Base-by-base conservation (phyloP, 2,888 invertebrate genomes). In the Danaus chrysippus region DNA sequence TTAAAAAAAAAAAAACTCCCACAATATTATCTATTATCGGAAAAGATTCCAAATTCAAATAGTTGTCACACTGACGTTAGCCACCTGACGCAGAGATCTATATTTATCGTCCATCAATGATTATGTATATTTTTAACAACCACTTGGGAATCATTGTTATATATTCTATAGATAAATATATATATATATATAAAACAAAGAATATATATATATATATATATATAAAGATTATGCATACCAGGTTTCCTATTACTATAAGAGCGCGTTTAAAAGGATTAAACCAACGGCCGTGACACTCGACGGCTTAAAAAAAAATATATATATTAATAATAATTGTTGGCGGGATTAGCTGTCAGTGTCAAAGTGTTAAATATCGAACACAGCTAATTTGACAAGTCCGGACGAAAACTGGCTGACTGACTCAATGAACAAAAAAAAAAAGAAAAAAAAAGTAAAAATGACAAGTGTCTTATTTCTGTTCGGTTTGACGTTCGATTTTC, bases 341-440 rank as follows among this genome's bases (percentile, higher is more conserved):
- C 73, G 58, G 87, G 90, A 90, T 91, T 88, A 91, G 85, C 86
- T 86, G 87, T 83, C 90, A 87, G 90, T 87, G 90, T 90, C 90
- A 90, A 90, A 89, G 90, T 90, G 90, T 91, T 91, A 91, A 91
- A 90, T 89, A 88, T 91, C 88, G 88, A 87, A 87, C 86, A 81
- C 81, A 82, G 86, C 88, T 87, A 87, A 89, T 89, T 88, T 89
- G 89, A 91, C 91, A 86, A 83, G 81, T 81, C 84, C 76, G 79
- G 43, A 58, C 60, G 60, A 58, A 42, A 56, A 55, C 42, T 42
- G 42, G n/a, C n/a, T 52, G 46, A n/a, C n/a, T n/a, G 10, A 23
- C 44, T 56, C 42, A 55, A 42, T 49, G 41, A 10, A 54, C n/a
- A 42, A 42, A 42, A 42, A 42, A 74, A 67, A 62, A 73, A 70